Base-by-base conservation (phyloP, 2,888 invertebrate genomes). In the Diaphora mendica region DNA sequence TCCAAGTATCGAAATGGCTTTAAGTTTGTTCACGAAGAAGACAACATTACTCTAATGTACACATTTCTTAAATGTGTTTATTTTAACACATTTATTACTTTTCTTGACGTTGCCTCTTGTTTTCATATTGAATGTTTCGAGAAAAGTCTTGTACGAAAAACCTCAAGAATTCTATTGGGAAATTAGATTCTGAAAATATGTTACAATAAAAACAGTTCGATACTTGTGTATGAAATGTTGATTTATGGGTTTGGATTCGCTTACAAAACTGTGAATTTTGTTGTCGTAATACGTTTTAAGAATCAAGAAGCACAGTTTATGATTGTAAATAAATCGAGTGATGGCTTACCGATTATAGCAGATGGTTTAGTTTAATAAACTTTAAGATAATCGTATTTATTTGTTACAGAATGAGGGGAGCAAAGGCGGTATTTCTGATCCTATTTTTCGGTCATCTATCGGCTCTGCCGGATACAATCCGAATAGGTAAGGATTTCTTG, bases 401-500 rank as follows among this genome's bases (percentile, higher is more conserved):
- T 93, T 94, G 91, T 95, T 94, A 73, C 93, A 94, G 91, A 83
- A 95, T 96, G 96, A 91, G 91, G 89, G 93, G 91, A 73, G 90
- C 92, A 78, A 92, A 93, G 80, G 93, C 91, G 71, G 85, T 95
- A 87, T 92, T 94, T 79, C 91, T 96, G 81, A 89, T 95, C 86
- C 89, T 96, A 82, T 93, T 95, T 87, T 92, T 94, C 75, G 94
- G 95, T 42, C 93, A 95, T 83, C 93, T 96, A 68, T 95, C 94
- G 71, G 96, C 96, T 17, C 89, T 96, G 59, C 96, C 96, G 64
- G 96, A 96, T 80, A 96, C 96, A n/a, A 96, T 96, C 76, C 90
- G 96, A 89, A 96, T 96, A 89, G 96, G 96, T 96, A 90, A 94
- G 92, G 23, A 69, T 78, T 68, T 51, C 62, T 51, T 9, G 13